phyloP scores from a whole-genome alignment of 2,888 invertebrate species.

The Drosophila merina region DNA sequence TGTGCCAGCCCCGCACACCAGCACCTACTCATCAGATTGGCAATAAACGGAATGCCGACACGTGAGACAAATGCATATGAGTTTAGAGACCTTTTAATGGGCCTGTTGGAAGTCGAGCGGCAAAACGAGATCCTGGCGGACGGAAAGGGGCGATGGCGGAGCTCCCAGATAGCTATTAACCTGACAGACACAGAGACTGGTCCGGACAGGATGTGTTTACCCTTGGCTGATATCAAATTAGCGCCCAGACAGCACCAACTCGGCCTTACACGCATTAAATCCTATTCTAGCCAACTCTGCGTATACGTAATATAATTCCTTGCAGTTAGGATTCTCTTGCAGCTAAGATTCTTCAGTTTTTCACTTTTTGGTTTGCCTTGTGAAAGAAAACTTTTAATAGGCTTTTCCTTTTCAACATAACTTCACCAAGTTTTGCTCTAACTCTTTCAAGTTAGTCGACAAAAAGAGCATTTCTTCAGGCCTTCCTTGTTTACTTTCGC shows the following conservation, averaged over 20 bases:
- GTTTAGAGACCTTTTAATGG: constrained; percentile 56
- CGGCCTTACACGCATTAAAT: constrained; percentile 17
- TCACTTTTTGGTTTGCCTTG: not conserved
- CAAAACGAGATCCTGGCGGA: constrained; percentile 3
- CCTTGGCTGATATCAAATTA: constrained; percentile 34
- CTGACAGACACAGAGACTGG: constrained; percentile 41
- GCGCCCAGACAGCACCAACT: constrained; percentile 29
- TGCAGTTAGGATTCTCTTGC: constrained; percentile 13
- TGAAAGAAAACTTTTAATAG: constrained; percentile 23
- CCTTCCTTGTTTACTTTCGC: constrained; percentile 15
- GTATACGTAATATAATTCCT: constrained; percentile 41
- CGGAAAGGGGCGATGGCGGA: not conserved
- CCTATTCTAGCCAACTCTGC: constrained; percentile 8
- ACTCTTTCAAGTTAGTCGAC: constrained; percentile 21
- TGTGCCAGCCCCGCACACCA: not conserved
- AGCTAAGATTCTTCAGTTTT: not conserved
- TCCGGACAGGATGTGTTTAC: constrained; percentile 25
- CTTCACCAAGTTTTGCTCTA: constrained; percentile 22
- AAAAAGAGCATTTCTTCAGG: not conserved
- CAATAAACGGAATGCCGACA: constrained; percentile 64
- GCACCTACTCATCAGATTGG: constrained; percentile 47
- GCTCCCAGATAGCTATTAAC: constrained; percentile 51
- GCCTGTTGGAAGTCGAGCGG: constrained; percentile 14
- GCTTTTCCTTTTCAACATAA: constrained; percentile 16
- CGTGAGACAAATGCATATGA: constrained; percentile 76